Conservation (phyloP, 1,140 invertebrate species). For the Brachionus paranguensis region DNA sequence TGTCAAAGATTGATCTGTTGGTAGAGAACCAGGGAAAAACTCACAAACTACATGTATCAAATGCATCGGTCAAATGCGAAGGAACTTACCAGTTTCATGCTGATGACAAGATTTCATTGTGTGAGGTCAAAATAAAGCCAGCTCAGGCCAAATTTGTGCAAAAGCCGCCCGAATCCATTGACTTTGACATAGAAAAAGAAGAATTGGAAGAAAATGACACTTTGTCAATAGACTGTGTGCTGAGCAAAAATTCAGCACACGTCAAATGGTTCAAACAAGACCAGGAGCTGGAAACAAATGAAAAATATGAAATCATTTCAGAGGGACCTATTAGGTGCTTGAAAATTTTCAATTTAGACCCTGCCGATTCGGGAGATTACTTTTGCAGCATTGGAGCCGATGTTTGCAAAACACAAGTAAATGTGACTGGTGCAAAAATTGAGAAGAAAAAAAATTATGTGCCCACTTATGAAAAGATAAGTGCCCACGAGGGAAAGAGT, state of each 20-base stretch:
- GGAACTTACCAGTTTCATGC: slow-evolving; percentile 22
- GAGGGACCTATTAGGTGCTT: slow-evolving; percentile 23
- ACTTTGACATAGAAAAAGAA: background rate
- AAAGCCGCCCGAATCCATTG: background rate
- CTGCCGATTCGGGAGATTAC: background rate
- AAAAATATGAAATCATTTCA: slow-evolving; percentile 32
- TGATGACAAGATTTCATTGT: slow-evolving; percentile 23
- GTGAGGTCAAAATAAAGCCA: slow-evolving; percentile 18
- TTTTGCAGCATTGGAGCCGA: slow-evolving; percentile 2
- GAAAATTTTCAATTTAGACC: background rate
- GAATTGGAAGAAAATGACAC: background rate
- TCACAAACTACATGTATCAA: background rate
- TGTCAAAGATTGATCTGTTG: background rate
- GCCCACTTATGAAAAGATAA: slow-evolving; percentile 1
- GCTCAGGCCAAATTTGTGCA: background rate
- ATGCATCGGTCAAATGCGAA: background rate
- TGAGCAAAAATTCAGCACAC: background rate
- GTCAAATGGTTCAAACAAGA: slow-evolving; percentile 37
- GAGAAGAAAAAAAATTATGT: background rate
- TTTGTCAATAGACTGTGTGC: slow-evolving; percentile 13
- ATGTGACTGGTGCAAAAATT: background rate
- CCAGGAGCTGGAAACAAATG: background rate
- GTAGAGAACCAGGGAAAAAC: background rate
- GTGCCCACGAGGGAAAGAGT: background rate
- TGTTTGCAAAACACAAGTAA: background rate